Percentiles rank a stretch among this genome's conserved stretches.
phyloP scores from a whole-genome alignment of 2,888 invertebrate species.

The Teleogryllus oceanicus region DNA sequence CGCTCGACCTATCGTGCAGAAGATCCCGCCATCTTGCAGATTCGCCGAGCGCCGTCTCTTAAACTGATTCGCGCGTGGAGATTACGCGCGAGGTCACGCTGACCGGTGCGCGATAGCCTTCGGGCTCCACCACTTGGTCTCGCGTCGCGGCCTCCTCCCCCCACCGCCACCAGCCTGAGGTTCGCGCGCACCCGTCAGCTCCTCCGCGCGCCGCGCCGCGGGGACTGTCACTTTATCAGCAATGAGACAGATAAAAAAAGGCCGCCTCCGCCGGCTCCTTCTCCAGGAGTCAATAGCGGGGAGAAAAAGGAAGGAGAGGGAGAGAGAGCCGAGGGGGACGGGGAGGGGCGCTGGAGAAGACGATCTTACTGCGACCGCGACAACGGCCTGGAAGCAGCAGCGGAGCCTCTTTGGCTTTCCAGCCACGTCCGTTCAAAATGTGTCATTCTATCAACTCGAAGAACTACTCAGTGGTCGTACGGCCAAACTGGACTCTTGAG shows the following conservation, averaged over 20 bases:
- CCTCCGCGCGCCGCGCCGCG: neutral
- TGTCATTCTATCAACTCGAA: slow-evolving; percentile 37
- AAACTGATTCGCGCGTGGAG: neutral
- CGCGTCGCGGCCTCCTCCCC: neutral
- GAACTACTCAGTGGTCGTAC: slow-evolving; percentile 10
- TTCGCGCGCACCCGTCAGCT: neutral
- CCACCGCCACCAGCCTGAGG: neutral
- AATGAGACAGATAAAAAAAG: neutral
- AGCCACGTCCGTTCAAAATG: slow-evolving; percentile 36
- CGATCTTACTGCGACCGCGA: neutral
- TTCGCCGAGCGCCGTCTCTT: neutral
- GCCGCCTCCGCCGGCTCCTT: neutral
- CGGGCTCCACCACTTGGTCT: neutral
- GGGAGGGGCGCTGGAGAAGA: neutral
- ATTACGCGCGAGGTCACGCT: neutral
- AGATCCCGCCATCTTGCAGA: too few relatives aligned
- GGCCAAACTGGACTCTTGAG: slow-evolving; percentile 18
- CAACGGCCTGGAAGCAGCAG: neutral
- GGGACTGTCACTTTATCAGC: slow-evolving; percentile 18
- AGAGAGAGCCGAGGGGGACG: too few relatives aligned
- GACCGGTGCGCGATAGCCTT: too few relatives aligned
- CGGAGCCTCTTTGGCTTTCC: slow-evolving; percentile 30
- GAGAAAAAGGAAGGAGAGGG: neutral
- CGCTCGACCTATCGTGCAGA: too few relatives aligned
- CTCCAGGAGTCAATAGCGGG: neutral